These are phyloP conservation scores for Hemithea aestivaria DNA, from an alignment of 2,888 invertebrate species.

Conservation along the genomic window DNA sequence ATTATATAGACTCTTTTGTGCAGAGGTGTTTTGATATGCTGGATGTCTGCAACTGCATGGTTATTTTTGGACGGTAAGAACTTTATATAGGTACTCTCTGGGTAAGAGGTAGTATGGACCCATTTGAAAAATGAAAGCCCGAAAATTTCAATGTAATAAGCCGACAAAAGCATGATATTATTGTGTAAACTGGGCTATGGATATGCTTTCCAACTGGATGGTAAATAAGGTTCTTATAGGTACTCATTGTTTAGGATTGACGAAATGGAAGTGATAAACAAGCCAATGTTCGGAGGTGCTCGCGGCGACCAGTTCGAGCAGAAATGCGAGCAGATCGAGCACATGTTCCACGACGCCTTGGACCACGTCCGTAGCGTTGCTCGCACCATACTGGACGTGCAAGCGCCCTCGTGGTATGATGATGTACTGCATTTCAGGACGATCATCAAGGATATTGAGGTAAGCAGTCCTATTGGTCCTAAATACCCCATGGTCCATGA, in stretches of 20 bases:
- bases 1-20: constrained; percentile 91
- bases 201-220: no score
- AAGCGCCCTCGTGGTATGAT: constrained; percentile 90
- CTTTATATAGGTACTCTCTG: no score
- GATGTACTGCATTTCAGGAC: constrained; percentile 81
- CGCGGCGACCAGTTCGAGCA: constrained; percentile 83
- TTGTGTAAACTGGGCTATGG: no score
- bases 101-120: no score
- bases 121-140: no score
- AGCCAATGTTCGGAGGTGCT: constrained; percentile 88
- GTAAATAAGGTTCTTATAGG: no score
- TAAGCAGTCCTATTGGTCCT: constrained; percentile 33
- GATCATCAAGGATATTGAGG: constrained; percentile 82
- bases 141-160: no score
- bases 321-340: constrained; percentile 85
- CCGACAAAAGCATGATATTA: no score
- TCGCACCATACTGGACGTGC: constrained; percentile 85
- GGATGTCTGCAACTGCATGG: constrained; percentile 93
- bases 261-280: constrained; percentile 83
- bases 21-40: constrained; percentile 91
- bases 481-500: no score
- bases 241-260: constrained; percentile 73
- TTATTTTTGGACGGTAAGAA: constrained; percentile 88
- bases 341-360: constrained; percentile 84
- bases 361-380: constrained; percentile 79